Evolutionary conservation across 92 coral and sea anemone species (phyloP), one percentile per base, ranked within the genome.

Genomic region (Umimayanthus chanpuru): DNA sequence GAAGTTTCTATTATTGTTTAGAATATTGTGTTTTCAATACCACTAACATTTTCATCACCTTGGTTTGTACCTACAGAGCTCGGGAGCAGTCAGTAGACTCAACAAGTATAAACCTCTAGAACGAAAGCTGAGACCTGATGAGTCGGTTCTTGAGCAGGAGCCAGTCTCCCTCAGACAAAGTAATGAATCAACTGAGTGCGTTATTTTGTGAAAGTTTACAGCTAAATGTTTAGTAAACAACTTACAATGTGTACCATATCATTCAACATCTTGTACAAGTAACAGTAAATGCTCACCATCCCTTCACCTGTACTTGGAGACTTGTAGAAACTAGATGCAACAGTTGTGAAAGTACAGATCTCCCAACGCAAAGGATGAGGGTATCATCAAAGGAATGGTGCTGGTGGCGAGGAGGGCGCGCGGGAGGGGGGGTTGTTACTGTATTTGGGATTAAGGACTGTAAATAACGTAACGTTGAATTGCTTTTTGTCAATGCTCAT

Each of bases 91-190:
- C n/a, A 64, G 88, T 73, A 88, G 88, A 70, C 71, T 90, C 0
- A 92, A 91, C 38, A 94, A 92, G 75, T 85, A 79, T 68, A 86
- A 86, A 73, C 85, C 90, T 32, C 68, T 87, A 32, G 94, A 89
- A 29, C 89, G 86, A 73, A 91, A 83, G 79, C 82, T 94, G 36
- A 91, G 92, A 80, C 95, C 88, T 65, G 95, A 89, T 75, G 98
- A 94, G 41, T 89, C 77, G 36, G 92, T 93, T 9, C 74, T 94
- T 81, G 95, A 94, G 85, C 97, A 93, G 49, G 97, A 92, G 68
- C 98, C 94, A 14, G 95, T 92, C 4, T 47, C 86, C 58, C 79
- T 91, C 73, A 92, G 95, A 86, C 94, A 94, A 89, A 94, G 96
- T 94, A 82, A 86, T 4, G 15, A 2, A 75, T 29, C 16, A 47